Percentiles rank a stretch among this genome's conserved stretches.
These are phyloP conservation scores for Pardosa pseudoannulata DNA, from an alignment of 2,888 invertebrate genomes.

Conservation along the genomic window DNA sequence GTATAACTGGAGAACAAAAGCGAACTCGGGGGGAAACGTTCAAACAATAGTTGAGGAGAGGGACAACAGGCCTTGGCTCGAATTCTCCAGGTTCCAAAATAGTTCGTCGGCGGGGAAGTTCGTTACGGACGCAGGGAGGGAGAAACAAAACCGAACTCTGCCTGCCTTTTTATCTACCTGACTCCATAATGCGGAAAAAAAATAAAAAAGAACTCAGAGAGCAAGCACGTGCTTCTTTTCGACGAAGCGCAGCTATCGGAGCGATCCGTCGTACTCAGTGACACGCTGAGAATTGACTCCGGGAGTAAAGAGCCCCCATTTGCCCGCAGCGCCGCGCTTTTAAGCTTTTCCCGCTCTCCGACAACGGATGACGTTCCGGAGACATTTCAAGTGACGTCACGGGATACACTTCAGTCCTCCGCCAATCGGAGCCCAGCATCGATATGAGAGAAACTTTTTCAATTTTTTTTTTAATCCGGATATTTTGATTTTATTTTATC, in stretches of 20 bases:
- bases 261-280: constrained; percentile 46
- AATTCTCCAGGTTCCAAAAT: constrained; percentile 54
- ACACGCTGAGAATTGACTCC: constrained; percentile 59
- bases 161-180: constrained; percentile 29
- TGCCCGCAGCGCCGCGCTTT: constrained; percentile 62
- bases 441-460: not conserved
- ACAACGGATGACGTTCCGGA: constrained; percentile 59
- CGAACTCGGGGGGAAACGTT: not conserved
- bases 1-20: constrained; percentile 23
- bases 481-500: not conserved
- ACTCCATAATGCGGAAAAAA: constrained; percentile 19
- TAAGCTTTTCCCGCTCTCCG: constrained; percentile 65
- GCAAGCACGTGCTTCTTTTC: not conserved
- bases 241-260: constrained; percentile 24
- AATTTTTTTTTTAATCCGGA: not conserved
- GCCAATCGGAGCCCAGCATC: not conserved
- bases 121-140: not conserved
- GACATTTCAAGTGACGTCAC: constrained; percentile 60
- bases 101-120: constrained; percentile 34
- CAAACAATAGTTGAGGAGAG: not conserved
- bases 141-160: constrained; percentile 11
- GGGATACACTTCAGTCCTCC: not conserved
- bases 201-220: constrained; percentile 19
- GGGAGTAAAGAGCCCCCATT: constrained; percentile 57
- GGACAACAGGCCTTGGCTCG: constrained; percentile 48